Evolutionary conservation across 2,113 vertebrate species (phyloP), one percentile per base, ranked within the genome.

Genomic region (Eretmochelys imbricata): DNA sequence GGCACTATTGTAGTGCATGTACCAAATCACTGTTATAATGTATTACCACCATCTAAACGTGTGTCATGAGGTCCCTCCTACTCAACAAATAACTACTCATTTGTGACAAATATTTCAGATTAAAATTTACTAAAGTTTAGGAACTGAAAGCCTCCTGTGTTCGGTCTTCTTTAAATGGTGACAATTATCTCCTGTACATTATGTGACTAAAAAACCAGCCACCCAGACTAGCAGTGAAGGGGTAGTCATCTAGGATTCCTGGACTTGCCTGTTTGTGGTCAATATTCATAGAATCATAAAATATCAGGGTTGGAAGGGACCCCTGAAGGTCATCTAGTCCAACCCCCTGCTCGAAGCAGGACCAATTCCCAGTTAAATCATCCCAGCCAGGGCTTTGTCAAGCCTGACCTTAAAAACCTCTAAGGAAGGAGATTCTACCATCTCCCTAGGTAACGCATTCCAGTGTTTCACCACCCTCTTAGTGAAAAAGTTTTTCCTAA

Each of bases 41-140:
- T 79, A 48, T 87, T 42, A 6, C 86, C 96, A 48, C 80, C 81
- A 51, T 91, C 81, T 89, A 27, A 79, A 97, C 75, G 80, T n/a
- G 4, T 2, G 50, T 75, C 12, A 85, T 29, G 76, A 86, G 27
- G 25, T 2, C 12, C 91, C 62, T 92, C 59, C 49, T 81, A 2
- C 54, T 29, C 49, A 4, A 49, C 4, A 35, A n/a, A n/a, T 24
- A 88, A 55, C 4, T 48, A 13, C 20, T 42, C 3, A 46, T 5
- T 11, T 48, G 13, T 13, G 5, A 69, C 90, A 1, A 83, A 89
- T 85, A 87, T 8, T 13, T 80, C 80, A 57, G 2, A 5, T 69
- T 6, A 51, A 14, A 4, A 84, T 89, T 92, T 69, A 17, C 9
- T n/a, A 3, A 69, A 87, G 12, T 55, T 95, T 17, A 20, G 10